Base-by-base conservation (phyloP, 2,113 vertebrate genomes). In the Geothlypis trichas region DNA sequence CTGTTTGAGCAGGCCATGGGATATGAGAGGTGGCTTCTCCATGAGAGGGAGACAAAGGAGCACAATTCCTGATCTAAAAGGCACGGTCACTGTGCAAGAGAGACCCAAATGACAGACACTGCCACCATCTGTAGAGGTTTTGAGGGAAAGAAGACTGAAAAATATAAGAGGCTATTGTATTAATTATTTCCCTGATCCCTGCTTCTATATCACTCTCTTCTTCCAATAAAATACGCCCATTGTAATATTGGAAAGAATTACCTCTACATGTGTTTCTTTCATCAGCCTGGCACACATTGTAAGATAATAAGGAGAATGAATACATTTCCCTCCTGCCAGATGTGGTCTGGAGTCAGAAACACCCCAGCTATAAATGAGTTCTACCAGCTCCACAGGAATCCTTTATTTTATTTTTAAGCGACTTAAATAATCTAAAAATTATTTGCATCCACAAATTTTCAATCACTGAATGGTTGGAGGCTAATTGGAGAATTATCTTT, bases 401-500 rank as follows among this genome's bases (percentile, higher is more conserved):
- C 51, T 78, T 79, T 69, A 37, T 71, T 95, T 94, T 93, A 93
- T 55, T 68, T 93, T 93, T 51, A 94, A 96, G 62, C 66, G 55
- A 87, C 79, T 97, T 78, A 81, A 86, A 63, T 87, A 94, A 95
- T 84, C 33, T 69, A 72, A 73, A 96, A 83, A 74, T 94, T 79
- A 95, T 69, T 84, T 84, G 76, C 85, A 89, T 71, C 74, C 80
- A 75, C 72, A 83, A 77, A 74, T 88, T 77, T 90, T 91, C 93
- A 95, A 66, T 83, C 84, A 92, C 30, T 21, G 73, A 96, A 86
- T 93, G n/a, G 58, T 13, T 83, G 74, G 87, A 94, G 47, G 63
- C 57, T 87, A 96, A 96, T 93, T 91, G 90, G 66, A 90, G 84
- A 90, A 94, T 86, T 88, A 95, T 55, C 68, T 78, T 93, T 94